A percentile compares a stretch with the other conserved stretches of the same genome.
Evolutionary conservation across 2,113 vertebrate genomes (phyloP).

Genomic region (Sphaerodactylus townsendi): DNA sequence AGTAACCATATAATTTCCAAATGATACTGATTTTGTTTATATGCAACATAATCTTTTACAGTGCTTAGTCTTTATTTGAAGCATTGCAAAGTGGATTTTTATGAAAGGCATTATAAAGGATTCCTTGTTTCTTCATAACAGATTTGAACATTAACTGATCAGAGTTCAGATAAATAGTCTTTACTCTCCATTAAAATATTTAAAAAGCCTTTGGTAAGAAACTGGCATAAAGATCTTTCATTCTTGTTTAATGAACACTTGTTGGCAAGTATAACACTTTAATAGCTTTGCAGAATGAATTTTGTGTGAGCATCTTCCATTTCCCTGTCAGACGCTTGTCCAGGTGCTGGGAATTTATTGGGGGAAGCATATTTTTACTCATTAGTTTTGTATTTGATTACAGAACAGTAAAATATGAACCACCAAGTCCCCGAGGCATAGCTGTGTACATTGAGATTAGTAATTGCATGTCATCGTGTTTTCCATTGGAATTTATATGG

Average conservation of each 20-base stretch:
- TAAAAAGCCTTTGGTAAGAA: conserved; percentile 84
- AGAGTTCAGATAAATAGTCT: conserved; percentile 86
- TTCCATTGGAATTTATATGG: conserved; percentile 86
- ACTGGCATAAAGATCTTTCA: conserved; percentile 81
- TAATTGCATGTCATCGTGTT: conserved; percentile 94
- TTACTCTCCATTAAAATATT: conserved; percentile 86
- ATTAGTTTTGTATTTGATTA: conserved; percentile 95
- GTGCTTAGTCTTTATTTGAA: conserved; percentile 82
- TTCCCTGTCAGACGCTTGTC: conserved; percentile 83
- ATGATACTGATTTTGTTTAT: conserved; percentile 84
- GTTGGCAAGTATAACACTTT: conserved; percentile 85
- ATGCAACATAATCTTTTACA: conserved; percentile 81
- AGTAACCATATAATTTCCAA: conserved; percentile 79
- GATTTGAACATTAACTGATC: conserved; percentile 84
- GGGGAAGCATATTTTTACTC: conserved; percentile 88
- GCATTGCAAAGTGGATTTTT: conserved; percentile 86
- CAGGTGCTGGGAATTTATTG: conserved; percentile 85
- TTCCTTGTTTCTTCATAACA: conserved; percentile 84
- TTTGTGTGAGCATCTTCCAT: conserved; percentile 79
- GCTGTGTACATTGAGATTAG: conserved; percentile 90
- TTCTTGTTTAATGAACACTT: conserved; percentile 87
- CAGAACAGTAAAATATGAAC: conserved; percentile 92
- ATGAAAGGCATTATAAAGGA: conserved; percentile 85
- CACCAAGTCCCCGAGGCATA: conserved; percentile 86
- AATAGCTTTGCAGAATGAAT: conserved; percentile 84